A percentile compares a stretch with the other conserved stretches of the same genome.
phyloP scores from a whole-genome alignment of 2,113 vertebrate genomes.

The Amazona vittata region DNA sequence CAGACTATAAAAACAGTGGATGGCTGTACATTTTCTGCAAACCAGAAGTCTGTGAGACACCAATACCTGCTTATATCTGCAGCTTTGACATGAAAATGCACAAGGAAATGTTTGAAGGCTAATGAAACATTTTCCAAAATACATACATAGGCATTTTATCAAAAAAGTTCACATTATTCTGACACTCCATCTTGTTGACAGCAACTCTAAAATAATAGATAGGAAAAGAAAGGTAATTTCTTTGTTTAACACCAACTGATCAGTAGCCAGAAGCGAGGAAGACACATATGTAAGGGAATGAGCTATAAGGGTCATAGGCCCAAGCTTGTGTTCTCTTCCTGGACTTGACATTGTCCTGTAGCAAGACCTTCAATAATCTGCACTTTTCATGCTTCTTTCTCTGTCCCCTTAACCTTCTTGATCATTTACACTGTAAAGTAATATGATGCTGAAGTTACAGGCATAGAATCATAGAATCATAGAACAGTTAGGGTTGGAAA shows the following conservation, averaged over 20 bases:
- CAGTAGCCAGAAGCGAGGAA: background rate
- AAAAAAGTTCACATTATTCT: background rate
- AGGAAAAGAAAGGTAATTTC: background rate
- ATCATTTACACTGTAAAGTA: background rate
- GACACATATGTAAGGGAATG: background rate
- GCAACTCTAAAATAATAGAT: background rate
- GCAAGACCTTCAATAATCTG: background rate
- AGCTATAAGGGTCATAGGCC: background rate
- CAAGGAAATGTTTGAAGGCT: background rate
- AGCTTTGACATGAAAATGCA: background rate
- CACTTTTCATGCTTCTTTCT: background rate
- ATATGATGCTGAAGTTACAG: rapidly evolving
- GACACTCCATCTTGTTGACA: background rate
- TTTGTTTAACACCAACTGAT: background rate
- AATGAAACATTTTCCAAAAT: background rate
- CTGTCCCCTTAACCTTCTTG: background rate
- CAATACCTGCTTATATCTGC: background rate
- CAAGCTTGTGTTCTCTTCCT: background rate
- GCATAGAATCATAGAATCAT: too few species aligned
- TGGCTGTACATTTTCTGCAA: background rate
- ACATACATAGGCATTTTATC: background rate
- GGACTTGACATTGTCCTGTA: background rate
- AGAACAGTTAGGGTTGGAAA: too few species aligned
- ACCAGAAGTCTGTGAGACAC: background rate
- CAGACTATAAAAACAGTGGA: background rate